These are phyloP conservation scores for Fistularia tabacaria DNA, from an alignment of 2,797 vertebrate genomes.

Conservation along the genomic window DNA sequence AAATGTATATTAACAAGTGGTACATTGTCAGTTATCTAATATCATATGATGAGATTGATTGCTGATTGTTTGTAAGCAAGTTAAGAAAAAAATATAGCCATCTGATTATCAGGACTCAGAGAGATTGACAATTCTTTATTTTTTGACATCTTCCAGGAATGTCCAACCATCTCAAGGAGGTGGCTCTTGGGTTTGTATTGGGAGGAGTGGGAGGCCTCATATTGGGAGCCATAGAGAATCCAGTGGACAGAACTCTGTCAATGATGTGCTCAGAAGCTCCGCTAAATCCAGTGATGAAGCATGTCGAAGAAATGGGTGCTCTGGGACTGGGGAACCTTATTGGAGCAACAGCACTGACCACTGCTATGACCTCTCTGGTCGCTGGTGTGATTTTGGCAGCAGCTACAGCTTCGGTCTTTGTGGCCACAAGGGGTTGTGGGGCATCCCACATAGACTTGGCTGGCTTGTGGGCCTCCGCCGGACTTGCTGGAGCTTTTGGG, in stretches of 20 bases:
- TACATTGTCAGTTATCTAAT: no score
- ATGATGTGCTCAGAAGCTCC: constrained; percentile 42
- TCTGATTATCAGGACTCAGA: no score
- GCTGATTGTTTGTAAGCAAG: no score
- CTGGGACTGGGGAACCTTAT: constrained; percentile 66
- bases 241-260: constrained; percentile 46
- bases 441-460: constrained; percentile 4
- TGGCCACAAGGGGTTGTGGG: constrained; percentile 23
- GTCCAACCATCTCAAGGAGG: constrained; percentile 33
- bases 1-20: background rate
- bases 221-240: constrained; percentile 63
- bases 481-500: constrained; percentile 51
- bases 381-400: constrained; percentile 65
- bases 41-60: no score
- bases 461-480: constrained; percentile 49
- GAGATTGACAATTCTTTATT: background rate
- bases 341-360: constrained; percentile 65
- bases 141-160: constrained; percentile 33
- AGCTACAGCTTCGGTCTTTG: constrained; percentile 39
- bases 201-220: constrained; percentile 66
- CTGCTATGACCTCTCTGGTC: constrained; percentile 58
- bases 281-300: constrained; percentile 56
- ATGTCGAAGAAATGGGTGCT: constrained; percentile 57
- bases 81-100: no score
- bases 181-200: constrained; percentile 52